A percentile compares a stretch with the other conserved stretches of the same genome.
Conservation (phyloP, 64 coral and sea anemone species). For the Actinia tenebrosa region DNA sequence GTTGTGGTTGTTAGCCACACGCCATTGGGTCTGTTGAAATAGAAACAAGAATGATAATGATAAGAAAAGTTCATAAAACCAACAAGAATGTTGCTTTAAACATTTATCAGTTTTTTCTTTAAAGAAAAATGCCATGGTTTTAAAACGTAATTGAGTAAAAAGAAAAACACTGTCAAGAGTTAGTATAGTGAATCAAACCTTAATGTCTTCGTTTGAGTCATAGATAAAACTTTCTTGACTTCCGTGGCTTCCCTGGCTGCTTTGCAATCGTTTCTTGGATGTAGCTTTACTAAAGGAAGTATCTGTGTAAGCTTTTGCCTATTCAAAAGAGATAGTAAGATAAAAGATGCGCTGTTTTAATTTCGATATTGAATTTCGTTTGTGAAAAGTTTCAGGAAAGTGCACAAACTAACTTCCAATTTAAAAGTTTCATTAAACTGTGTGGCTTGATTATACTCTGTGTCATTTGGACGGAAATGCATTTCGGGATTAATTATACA, state of each 20-base stretch:
- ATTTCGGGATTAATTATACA: too few species aligned
- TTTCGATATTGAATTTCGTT: too few species aligned
- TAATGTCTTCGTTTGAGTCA: conserved; percentile 26
- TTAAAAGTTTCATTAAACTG: too few species aligned
- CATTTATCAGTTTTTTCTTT: too few species aligned
- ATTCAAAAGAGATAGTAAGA: not conserved
- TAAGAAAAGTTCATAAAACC: not conserved
- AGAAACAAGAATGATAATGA: not conserved
- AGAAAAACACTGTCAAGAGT: not conserved
- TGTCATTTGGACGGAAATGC: too few species aligned
- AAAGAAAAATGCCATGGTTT: too few species aligned
- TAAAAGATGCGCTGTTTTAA: not conserved
- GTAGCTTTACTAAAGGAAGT: conserved; percentile 11
- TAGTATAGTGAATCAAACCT: not conserved
- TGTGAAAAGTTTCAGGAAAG: too few species aligned
- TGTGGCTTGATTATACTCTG: too few species aligned
- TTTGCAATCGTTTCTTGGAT: conserved; percentile 6
- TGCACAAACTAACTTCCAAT: too few species aligned
- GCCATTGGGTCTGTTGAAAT: not conserved
- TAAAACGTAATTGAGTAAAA: not conserved
- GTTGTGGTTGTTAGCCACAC: not conserved
- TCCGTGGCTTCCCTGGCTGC: not conserved
- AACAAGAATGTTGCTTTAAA: too few species aligned
- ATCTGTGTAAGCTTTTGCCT: conserved; percentile 20
- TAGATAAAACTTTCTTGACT: conserved; percentile 13